phyloP scores from a whole-genome alignment of 2,113 vertebrate species.

The Pimephales promelas region DNA sequence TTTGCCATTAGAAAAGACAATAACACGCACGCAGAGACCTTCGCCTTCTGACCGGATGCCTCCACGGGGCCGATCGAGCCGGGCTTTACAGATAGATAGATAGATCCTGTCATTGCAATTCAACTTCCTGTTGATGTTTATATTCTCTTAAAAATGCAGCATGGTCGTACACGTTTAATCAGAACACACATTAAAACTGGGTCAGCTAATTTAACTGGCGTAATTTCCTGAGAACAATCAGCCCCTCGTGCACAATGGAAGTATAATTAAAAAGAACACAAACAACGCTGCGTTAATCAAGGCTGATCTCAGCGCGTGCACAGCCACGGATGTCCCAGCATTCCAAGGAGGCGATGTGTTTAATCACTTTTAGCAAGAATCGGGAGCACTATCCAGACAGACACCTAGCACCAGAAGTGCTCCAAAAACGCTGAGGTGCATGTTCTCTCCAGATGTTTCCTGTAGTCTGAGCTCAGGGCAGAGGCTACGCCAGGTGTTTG shows the following conservation, averaged over 20 bases:
- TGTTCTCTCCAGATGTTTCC: constrained; percentile 68
- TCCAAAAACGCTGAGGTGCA: constrained; percentile 1
- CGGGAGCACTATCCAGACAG: constrained; percentile 12
- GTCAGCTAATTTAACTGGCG: constrained; percentile 12
- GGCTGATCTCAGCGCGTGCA: background rate
- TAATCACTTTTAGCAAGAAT: background rate
- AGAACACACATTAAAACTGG: background rate
- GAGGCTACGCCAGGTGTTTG: constrained; percentile 25
- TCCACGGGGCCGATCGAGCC: too few species aligned
- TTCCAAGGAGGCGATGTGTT: background rate
- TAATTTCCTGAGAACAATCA: constrained; percentile 59
- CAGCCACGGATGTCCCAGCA: background rate
- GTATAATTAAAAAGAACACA: constrained; percentile 46
- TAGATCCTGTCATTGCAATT: too few species aligned
- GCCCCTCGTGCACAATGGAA: constrained; percentile 43
- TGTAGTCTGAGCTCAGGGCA: constrained; percentile 21
- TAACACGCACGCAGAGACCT: too few species aligned
- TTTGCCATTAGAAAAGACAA: too few species aligned
- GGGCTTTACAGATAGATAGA: too few species aligned
- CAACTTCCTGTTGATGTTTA: too few species aligned
- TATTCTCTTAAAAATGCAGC: background rate
- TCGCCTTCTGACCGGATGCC: too few species aligned
- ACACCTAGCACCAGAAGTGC: background rate
- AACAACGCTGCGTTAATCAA: constrained; percentile 31
- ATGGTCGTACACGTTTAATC: background rate